Evolutionary conservation across 2,113 vertebrate genomes (phyloP), one percentile per base, ranked within the genome.

Genomic region (Limanda limanda): DNA sequence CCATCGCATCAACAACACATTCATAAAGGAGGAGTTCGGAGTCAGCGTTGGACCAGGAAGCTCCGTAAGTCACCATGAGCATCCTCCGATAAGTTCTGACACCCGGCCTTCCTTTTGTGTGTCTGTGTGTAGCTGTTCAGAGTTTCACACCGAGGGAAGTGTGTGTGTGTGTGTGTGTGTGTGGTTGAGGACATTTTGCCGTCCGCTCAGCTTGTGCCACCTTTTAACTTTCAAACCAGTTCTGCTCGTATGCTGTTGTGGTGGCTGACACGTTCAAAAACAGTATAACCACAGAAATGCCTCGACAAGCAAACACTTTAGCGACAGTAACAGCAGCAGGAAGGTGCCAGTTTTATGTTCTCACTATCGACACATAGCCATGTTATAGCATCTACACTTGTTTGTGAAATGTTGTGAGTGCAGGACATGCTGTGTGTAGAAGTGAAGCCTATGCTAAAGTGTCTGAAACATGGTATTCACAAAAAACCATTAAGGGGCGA

Each of bases 21-120:
- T 95, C 88, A 94, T 95, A 59, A 88, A 81, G 47, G 92, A 94
- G 85, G 94, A 95, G 72, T 95, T 95, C 90, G 95, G 94, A 40
- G 93, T 95, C 78, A 92, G 88, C 20, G 92, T 94, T 4, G 94
- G 95, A 52, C 94, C 94, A 0, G 92, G 93, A 21, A 93, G 91
- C 77, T 95, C 93, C 20, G 94, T 95, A 27, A 91, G 90, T 79
- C 11, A 45, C n/a, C 12, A 15, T 14, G 12, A 23, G 7, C 21
- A 11, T 56, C 21, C 10, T 56, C 52, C 9, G 1, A 51, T 18
- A 15, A 51, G 40, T 13, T 42, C 10, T 42, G 40, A 42, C 40
- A 13, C 40, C 40, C 40, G 11, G 40, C 40, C 40, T 3, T 42
- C 12, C 40, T 42, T 13, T 42, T 13, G 40, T 42, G 40, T 3